phyloP scores from a whole-genome alignment of 2,113 vertebrate species.

The Rattus rattus region DNA sequence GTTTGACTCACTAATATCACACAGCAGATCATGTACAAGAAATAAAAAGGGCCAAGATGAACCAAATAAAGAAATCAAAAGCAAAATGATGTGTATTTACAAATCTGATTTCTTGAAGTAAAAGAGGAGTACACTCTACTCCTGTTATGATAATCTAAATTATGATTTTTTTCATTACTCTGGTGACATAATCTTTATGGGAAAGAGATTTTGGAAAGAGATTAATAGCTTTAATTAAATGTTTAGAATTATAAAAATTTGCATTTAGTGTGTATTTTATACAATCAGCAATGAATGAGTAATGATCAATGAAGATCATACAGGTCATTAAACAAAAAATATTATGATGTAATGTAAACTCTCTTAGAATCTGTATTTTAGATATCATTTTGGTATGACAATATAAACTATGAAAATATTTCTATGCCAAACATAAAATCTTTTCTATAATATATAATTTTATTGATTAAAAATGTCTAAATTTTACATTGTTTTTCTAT shows the following conservation, averaged over 20 bases:
- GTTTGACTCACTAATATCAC: background rate
- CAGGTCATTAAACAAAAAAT: background rate
- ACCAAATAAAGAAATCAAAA: constrained; percentile 4
- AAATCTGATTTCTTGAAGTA: background rate
- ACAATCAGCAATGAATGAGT: background rate
- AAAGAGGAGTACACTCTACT: background rate
- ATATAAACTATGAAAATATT: constrained; percentile 9
- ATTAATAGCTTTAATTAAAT: constrained; percentile 17
- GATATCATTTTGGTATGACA: background rate
- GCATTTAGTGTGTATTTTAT: background rate
- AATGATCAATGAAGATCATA: background rate
- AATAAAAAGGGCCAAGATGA: background rate
- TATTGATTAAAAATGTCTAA: background rate
- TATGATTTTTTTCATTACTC: background rate
- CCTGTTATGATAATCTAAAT: background rate
- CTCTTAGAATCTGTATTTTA: background rate
- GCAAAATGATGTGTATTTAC: background rate
- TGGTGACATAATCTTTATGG: constrained; percentile 21
- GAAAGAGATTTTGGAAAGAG: background rate
- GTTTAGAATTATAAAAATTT: background rate
- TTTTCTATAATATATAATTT: background rate
- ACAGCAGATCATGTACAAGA: background rate
- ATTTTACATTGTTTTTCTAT: background rate
- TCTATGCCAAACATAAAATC: background rate
- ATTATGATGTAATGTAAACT: background rate